Evolutionary conservation across 2,797 vertebrate genomes (phyloP).

Genomic region (Sebastes baramenuke): DNA sequence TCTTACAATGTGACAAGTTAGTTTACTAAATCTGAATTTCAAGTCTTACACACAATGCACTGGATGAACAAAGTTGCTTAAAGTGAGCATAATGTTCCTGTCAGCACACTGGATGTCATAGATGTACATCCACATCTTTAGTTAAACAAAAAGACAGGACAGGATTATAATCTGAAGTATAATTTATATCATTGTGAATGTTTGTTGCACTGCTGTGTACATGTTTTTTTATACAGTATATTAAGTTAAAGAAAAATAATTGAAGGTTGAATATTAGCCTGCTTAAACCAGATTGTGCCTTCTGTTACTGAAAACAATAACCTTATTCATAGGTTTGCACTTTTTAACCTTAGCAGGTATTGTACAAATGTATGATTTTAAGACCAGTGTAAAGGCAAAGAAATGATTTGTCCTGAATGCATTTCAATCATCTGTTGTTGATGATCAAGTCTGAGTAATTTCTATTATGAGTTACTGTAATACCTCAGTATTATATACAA

Average conservation of each 20-base stretch:
- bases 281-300: constrained; percentile 36
- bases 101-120: constrained; percentile 10
- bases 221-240: neutral
- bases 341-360: constrained; percentile 14
- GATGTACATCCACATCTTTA: neutral
- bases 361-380: constrained; percentile 13
- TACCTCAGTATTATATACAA: constrained; percentile 57
- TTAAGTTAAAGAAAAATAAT: neutral
- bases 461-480: constrained; percentile 12
- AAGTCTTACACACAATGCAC: neutral
- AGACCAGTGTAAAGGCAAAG: constrained; percentile 1
- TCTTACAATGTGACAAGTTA: neutral
- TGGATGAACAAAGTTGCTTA: constrained; percentile 13
- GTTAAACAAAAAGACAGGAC: neutral
- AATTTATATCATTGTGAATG: constrained; percentile 8
- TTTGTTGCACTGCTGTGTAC: constrained; percentile 11
- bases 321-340: constrained; percentile 21
- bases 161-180: neutral
- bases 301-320: constrained; percentile 24
- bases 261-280: neutral
- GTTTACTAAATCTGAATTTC: constrained; percentile 8
- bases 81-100: neutral
- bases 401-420: constrained; percentile 3
- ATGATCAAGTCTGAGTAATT: neutral
- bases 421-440: constrained; percentile 19